Evolutionary conservation across 1,140 invertebrate genomes (phyloP).

Genomic region (Stratiolaelaps scimitus): DNA sequence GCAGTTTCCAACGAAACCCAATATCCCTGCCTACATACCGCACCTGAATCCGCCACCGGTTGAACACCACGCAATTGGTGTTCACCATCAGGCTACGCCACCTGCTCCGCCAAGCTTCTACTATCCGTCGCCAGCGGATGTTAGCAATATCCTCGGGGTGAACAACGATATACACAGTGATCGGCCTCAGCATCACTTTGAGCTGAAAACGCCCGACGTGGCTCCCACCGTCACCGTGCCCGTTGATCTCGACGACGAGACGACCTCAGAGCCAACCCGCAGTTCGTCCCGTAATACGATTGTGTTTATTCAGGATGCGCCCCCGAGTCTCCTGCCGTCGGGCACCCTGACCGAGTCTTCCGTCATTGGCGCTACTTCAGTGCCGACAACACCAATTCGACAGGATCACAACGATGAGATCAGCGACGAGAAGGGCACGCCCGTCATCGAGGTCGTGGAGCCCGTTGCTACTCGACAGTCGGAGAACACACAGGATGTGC

Average conservation of each 20-base stretch:
- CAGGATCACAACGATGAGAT: background rate
- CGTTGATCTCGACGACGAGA: conserved; percentile 12
- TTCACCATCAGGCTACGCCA: background rate
- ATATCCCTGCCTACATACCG: conserved; percentile 11
- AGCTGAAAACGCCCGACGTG: conserved; percentile 7
- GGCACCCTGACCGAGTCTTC: background rate
- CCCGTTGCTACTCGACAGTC: conserved; percentile 20
- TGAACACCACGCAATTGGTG: background rate
- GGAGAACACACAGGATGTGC: conserved; percentile 26
- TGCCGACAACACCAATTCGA: conserved; percentile 23
- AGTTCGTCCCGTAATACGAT: conserved; percentile 14
- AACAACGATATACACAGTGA: background rate
- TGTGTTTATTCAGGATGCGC: conserved; percentile 19
- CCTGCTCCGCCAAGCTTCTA: background rate
- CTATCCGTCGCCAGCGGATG: conserved; percentile 10
- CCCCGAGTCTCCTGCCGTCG: conserved; percentile 9
- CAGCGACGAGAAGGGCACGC: conserved; percentile 19
- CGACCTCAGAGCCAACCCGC: background rate
- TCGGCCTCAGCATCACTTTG: background rate
- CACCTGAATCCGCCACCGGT: background rate
- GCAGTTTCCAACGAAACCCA: conserved; percentile 28
- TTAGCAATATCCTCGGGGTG: conserved; percentile 25
- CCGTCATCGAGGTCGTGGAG: conserved; percentile 15
- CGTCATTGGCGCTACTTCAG: background rate
- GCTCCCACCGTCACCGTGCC: conserved; percentile 16